Evolutionary conservation across 2,888 invertebrate genomes (phyloP).

Genomic region (Ptilodon capucinus): DNA sequence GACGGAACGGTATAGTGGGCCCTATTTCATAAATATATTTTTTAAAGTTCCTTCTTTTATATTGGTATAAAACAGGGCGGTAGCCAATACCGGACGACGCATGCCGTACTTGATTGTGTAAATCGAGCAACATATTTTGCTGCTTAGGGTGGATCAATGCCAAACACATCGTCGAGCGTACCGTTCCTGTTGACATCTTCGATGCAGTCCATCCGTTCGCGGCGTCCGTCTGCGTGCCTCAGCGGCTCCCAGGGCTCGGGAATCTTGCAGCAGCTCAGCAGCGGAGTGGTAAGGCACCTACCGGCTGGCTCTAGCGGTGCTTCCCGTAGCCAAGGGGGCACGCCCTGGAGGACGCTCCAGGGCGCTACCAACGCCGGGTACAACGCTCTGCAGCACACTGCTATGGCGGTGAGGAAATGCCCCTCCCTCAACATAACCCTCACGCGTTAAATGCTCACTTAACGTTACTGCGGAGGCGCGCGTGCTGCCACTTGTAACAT

Average conservation of each 20-base stretch:
- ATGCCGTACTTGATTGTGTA: slow-evolving; percentile 2
- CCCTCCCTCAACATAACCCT: slow-evolving; percentile 89
- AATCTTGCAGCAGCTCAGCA: slow-evolving; percentile 93
- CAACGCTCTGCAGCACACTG: slow-evolving; percentile 78
- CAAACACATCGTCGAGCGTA: slow-evolving; percentile 94
- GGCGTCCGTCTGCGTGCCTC: slow-evolving; percentile 86
- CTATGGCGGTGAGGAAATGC: slow-evolving; percentile 87
- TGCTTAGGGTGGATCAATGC: slow-evolving; percentile 92
- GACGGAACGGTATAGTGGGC: too few species aligned
- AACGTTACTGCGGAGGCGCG: slow-evolving; percentile 4
- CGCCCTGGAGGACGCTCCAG: slow-evolving; percentile 78
- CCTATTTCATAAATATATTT: too few species aligned
- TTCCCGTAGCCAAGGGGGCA: slow-evolving; percentile 57
- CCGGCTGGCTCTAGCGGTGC: slow-evolving; percentile 85
- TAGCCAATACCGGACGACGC: slow-evolving; percentile 6
- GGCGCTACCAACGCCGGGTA: slow-evolving; percentile 79
- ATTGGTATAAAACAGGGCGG: too few species aligned
- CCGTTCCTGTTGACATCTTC: slow-evolving; percentile 90
- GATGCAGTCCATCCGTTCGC: slow-evolving; percentile 85
- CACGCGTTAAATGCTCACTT: slow-evolving; percentile 70
- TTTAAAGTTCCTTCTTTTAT: too few species aligned
- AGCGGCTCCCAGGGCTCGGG: slow-evolving; percentile 89
- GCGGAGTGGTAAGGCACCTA: slow-evolving; percentile 96
- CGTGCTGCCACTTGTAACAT: slow-evolving; percentile 1
- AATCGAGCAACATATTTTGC: slow-evolving; percentile 15